phyloP scores from a whole-genome alignment of 1,140 invertebrate species.

The Atta colombica region DNA sequence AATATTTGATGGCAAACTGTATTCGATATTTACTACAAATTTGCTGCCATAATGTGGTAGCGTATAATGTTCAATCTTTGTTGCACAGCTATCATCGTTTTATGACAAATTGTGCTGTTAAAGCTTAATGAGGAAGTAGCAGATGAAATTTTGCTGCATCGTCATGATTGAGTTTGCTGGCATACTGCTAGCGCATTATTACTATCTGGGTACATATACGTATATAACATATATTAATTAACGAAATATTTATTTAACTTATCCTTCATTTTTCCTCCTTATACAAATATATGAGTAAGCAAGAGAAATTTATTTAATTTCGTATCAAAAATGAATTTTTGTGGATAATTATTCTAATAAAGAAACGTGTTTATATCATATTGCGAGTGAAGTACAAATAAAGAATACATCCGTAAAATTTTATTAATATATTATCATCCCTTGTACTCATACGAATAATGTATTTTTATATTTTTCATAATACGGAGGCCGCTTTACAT shows the following conservation, averaged over 20 bases:
- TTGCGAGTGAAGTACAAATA: slow-evolving; percentile 10
- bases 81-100: too few relatives aligned
- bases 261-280: neutral
- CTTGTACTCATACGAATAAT: slow-evolving; percentile 57
- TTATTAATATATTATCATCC: slow-evolving; percentile 71
- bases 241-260: neutral
- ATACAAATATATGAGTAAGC: neutral
- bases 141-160: too few relatives aligned
- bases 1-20: too few relatives aligned
- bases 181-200: too few relatives aligned
- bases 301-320: neutral
- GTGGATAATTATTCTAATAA: neutral
- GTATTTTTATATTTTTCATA: slow-evolving; percentile 59
- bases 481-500: slow-evolving; percentile 78
- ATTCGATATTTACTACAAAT: too few relatives aligned
- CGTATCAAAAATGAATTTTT: neutral
- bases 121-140: too few relatives aligned
- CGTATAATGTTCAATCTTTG: too few relatives aligned
- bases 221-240: neutral
- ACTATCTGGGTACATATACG: too few relatives aligned
- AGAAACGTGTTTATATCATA: neutral
- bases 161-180: too few relatives aligned
- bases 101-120: too few relatives aligned
- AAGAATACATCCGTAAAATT: slow-evolving; percentile 68
- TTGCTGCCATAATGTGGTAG: too few relatives aligned